Conservation (phyloP, 2,888 invertebrate species). For the Mythimna lalbum region DNA sequence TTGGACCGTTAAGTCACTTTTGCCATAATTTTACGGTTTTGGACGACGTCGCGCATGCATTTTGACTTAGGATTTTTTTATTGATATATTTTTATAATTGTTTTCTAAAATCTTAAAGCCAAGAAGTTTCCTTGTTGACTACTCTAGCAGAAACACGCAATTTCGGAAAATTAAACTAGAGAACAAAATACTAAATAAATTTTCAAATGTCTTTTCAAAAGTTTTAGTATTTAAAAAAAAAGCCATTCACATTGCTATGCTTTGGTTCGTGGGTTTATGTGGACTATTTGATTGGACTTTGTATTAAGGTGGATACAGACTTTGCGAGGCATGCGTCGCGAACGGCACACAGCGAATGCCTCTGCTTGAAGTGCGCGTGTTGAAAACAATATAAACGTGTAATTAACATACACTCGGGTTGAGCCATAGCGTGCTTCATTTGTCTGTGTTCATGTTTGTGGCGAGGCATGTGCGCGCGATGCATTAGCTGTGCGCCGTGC, state of each 20-base stretch:
- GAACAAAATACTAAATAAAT: background rate
- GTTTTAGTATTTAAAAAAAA: background rate
- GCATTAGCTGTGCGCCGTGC: no score
- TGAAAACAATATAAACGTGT: no score
- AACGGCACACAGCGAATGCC: no score
- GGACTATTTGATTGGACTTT: no score
- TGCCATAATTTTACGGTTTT: conserved; percentile 63
- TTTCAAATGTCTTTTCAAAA: background rate
- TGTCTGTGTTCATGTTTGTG: no score
- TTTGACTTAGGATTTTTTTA: background rate
- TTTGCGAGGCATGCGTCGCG: no score
- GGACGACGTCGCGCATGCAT: conserved; percentile 44
- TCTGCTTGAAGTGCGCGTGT: no score
- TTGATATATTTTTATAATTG: conserved; percentile 3
- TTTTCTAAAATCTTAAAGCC: background rate
- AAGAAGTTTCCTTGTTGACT: conserved; percentile 1
- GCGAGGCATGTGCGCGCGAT: no score
- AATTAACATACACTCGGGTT: no score
- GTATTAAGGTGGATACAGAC: no score
- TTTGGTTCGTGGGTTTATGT: no score
- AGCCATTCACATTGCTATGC: conserved; percentile 1
- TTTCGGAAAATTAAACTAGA: background rate
- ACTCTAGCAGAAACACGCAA: background rate
- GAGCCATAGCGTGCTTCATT: no score
- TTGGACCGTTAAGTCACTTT: conserved; percentile 54